These are phyloP conservation scores for Dynastes hyllus DNA, from an alignment of 2,888 invertebrate species.

Conservation along the genomic window DNA sequence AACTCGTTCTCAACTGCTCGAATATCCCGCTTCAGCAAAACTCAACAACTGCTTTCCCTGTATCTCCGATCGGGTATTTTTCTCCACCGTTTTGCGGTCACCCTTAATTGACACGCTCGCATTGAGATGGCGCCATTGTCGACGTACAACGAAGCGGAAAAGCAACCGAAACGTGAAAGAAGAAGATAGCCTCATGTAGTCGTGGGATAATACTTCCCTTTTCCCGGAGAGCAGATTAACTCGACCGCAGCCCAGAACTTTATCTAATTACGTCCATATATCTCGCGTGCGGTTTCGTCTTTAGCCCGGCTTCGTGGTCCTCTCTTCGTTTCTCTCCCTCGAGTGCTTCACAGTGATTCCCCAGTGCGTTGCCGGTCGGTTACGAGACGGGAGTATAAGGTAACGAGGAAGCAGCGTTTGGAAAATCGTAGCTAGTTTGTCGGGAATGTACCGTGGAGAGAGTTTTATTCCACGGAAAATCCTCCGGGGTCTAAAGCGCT, in stretches of 20 bases:
- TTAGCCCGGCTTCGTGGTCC: conserved; percentile 40
- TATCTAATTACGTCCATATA: conserved; percentile 70
- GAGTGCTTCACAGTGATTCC: too few species aligned
- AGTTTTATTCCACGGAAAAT: too few species aligned
- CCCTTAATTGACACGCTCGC: conserved; percentile 55
- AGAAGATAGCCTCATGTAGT: too few species aligned
- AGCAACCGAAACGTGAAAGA: not conserved
- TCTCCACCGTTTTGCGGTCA: not conserved
- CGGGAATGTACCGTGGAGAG: too few species aligned
- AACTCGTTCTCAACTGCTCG: too few species aligned
- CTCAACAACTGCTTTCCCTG: not conserved
- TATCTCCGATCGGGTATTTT: not conserved
- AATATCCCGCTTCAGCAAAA: too few species aligned
- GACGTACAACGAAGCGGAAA: conserved; percentile 1
- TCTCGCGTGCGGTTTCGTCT: conserved; percentile 64
- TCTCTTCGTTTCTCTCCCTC: too few species aligned
- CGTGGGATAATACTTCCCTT: conserved; percentile 52
- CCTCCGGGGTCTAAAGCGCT: too few species aligned
- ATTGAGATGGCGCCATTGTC: not conserved
- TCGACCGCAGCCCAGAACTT: conserved; percentile 69
- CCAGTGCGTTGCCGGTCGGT: too few species aligned
- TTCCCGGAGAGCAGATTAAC: conserved; percentile 65
- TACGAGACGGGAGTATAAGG: too few species aligned
- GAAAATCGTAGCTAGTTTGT: too few species aligned
- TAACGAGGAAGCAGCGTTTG: too few species aligned